Evolutionary conservation across 2,888 invertebrate genomes (phyloP).

Genomic region (Epinotia nisella): DNA sequence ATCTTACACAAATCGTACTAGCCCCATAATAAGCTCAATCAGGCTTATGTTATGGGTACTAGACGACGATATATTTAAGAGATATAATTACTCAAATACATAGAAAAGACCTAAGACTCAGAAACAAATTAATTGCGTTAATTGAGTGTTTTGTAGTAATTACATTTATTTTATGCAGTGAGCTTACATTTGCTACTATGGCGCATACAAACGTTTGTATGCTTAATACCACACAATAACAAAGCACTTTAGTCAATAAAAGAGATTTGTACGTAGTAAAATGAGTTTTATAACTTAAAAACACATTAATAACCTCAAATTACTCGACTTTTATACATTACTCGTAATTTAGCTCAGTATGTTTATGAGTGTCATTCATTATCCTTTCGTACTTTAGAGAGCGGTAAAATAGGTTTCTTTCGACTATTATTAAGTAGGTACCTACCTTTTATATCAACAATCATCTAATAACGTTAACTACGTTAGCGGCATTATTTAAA

Average conservation of each 20-base stretch:
- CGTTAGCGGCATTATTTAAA: no score
- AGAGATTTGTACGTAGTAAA: background rate
- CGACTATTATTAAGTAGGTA: background rate
- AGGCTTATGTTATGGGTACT: no score
- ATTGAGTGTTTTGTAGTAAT: background rate
- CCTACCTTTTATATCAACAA: no score
- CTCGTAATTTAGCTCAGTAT: background rate
- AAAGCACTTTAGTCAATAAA: background rate
- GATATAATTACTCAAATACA: no score
- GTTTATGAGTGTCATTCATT: background rate
- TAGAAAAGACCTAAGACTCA: no score
- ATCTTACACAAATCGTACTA: no score
- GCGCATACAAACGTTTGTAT: background rate
- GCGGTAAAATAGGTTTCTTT: background rate
- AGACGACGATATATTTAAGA: no score
- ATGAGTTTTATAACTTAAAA: background rate
- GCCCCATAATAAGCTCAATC: no score
- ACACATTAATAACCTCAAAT: constrained; percentile 1
- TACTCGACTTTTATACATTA: background rate
- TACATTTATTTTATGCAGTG: background rate
- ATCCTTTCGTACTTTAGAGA: background rate
- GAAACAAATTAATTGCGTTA: background rate
- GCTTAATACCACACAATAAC: background rate
- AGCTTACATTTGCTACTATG: background rate
- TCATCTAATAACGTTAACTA: no score